Conservation (phyloP, 2,113 vertebrate species). For the Leucopsar rothschildi region DNA sequence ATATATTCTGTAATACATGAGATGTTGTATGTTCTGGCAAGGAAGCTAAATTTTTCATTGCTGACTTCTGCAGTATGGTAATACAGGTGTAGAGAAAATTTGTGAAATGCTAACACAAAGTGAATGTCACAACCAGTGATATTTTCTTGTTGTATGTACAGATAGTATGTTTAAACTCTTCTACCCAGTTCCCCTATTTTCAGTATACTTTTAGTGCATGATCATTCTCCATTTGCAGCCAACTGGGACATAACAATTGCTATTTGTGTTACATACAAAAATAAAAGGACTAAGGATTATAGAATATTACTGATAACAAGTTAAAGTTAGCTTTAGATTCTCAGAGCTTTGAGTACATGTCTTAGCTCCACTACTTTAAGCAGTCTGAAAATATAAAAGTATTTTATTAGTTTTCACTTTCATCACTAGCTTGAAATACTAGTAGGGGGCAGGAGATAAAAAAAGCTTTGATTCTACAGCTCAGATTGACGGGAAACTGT, state of each 20-base stretch:
- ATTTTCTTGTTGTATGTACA: neutral
- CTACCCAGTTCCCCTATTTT: neutral
- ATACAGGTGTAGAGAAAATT: neutral
- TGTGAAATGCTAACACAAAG: neutral
- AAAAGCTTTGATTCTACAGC: neutral
- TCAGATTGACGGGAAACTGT: neutral
- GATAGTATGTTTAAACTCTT: neutral
- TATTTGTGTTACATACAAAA: neutral
- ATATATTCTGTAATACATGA: neutral
- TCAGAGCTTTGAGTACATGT: neutral
- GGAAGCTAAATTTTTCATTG: neutral
- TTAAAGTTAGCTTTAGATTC: neutral
- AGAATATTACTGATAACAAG: neutral
- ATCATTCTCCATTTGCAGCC: neutral
- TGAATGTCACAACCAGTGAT: neutral
- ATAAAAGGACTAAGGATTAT: neutral
- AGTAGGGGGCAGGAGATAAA: neutral
- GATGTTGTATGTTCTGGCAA: neutral
- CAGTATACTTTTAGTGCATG: neutral
- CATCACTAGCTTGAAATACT: neutral
- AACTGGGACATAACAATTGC: neutral
- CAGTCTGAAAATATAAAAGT: neutral
- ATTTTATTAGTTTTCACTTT: neutral
- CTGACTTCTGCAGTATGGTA: neutral
- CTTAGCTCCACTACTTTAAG: neutral